Evolutionary conservation across 2,888 invertebrate species (phyloP).

Genomic region (Malthinus flaveolus): DNA sequence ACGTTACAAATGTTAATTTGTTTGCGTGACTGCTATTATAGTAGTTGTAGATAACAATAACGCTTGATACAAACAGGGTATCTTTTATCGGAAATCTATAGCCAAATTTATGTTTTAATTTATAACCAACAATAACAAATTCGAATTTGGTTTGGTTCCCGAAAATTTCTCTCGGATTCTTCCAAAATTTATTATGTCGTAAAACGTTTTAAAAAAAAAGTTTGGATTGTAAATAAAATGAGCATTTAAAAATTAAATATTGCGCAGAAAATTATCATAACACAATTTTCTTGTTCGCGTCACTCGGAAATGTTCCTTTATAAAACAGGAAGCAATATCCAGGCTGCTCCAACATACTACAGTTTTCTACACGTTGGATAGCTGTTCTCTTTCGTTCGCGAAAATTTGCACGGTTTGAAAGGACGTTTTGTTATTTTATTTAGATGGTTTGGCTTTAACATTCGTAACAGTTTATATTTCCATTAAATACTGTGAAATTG

Average conservation of each 20-base stretch:
- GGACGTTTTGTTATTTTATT: not conserved
- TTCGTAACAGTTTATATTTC: conserved; percentile 24
- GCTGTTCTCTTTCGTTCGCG: conserved; percentile 8
- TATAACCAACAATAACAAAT: no score
- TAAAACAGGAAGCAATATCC: conserved; percentile 30
- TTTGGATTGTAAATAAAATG: not conserved
- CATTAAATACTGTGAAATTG: conserved; percentile 20
- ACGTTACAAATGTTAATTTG: no score
- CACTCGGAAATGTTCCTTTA: conserved; percentile 24
- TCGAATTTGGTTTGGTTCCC: no score
- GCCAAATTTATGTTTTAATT: no score
- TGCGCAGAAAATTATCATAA: conserved; percentile 24
- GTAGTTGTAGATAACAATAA: no score
- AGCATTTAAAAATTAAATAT: conserved; percentile 15
- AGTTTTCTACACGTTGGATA: conserved; percentile 6
- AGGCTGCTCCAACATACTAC: conserved; percentile 9
- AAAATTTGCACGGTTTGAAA: not conserved
- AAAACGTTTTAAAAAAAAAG: no score
- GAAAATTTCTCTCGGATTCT: no score
- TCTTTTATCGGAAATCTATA: no score
- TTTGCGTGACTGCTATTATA: no score
- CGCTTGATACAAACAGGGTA: no score
- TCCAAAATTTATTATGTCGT: no score
- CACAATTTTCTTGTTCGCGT: conserved; percentile 25
- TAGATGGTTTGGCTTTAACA: conserved; percentile 12